These are phyloP conservation scores for Epistrophe eligans DNA, from an alignment of 2,888 invertebrate genomes.

Conservation along the genomic window DNA sequence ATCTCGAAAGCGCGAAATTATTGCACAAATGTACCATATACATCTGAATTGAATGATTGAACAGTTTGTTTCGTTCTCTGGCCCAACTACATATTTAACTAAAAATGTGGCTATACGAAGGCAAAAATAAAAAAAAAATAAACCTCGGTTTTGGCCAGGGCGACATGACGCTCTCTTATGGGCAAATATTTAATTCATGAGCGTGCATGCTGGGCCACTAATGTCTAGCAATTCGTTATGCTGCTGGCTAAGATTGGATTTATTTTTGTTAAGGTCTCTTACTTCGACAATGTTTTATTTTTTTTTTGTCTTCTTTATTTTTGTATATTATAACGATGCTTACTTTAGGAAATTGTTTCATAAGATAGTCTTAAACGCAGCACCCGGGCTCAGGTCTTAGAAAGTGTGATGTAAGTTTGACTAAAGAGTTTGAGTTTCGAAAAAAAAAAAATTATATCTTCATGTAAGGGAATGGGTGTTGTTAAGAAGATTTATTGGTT, in stretches of 20 bases:
- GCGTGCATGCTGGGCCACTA: conserved; percentile 67
- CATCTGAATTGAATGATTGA: conserved; percentile 55
- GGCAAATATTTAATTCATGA: conserved; percentile 75
- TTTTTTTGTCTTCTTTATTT: background rate
- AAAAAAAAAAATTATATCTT: conserved; percentile 38
- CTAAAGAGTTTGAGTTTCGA: conserved; percentile 1
- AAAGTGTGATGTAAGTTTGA: conserved; percentile 54
- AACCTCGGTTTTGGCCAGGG: conserved; percentile 61
- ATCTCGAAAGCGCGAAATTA: conserved; percentile 40
- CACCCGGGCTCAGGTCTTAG: conserved; percentile 11
- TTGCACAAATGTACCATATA: conserved; percentile 34
- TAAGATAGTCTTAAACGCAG: conserved; percentile 10
- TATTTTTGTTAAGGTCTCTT: conserved; percentile 39
- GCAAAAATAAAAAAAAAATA: conserved; percentile 4
- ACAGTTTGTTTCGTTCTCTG: conserved; percentile 19
- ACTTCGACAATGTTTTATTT: conserved; percentile 22
- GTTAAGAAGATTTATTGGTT: conserved; percentile 61
- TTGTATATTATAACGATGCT: background rate
- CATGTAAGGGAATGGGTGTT: conserved; percentile 64
- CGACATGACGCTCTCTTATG: conserved; percentile 70
- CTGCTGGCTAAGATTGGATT: conserved; percentile 51
- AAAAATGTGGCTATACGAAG: conserved; percentile 5
- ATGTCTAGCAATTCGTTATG: conserved; percentile 72
- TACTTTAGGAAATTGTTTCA: conserved; percentile 45
- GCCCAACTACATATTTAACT: background rate